Evolutionary conservation across 2,113 vertebrate species (phyloP).

Genomic region (Myotis yumanensis): DNA sequence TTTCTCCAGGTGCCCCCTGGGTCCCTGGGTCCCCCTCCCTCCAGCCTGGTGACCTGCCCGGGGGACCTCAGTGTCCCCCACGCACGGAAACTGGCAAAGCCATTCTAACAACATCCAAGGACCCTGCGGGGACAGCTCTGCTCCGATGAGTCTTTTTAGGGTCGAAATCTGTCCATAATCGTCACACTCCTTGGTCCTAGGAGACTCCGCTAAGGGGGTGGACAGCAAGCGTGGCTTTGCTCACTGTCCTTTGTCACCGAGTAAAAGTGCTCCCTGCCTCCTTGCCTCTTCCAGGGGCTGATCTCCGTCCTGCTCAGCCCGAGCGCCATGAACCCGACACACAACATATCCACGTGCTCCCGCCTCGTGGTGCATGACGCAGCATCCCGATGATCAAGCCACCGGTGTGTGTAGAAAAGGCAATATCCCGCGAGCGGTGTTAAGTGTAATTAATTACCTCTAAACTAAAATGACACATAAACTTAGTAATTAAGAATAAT

Average conservation of each 20-base stretch:
- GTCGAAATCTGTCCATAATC: slow-evolving; percentile 17
- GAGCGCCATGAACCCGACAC: slow-evolving; percentile 46
- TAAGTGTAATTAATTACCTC: slow-evolving; percentile 76
- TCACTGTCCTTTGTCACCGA: not conserved
- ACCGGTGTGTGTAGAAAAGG: slow-evolving; percentile 58
- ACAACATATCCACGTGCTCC: slow-evolving; percentile 50
- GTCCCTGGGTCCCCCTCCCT: not conserved
- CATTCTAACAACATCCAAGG: not conserved
- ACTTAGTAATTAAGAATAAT: slow-evolving; percentile 77
- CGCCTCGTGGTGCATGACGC: not conserved
- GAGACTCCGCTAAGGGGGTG: not conserved
- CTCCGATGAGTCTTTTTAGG: not conserved
- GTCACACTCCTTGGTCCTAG: not conserved
- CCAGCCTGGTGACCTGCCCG: not conserved
- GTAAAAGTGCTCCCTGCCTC: not conserved
- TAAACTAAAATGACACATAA: slow-evolving; percentile 75
- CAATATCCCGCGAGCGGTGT: slow-evolving; percentile 66
- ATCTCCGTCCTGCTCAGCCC: slow-evolving; percentile 21
- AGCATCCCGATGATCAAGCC: slow-evolving; percentile 57
- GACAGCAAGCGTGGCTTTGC: not conserved
- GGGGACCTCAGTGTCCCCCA: not conserved
- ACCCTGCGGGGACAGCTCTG: not conserved
- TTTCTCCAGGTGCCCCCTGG: not conserved
- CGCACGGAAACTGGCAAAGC: not conserved
- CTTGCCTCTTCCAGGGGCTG: not conserved